A percentile compares a stretch with the other conserved stretches of the same genome.
phyloP scores from a whole-genome alignment of 2,797 vertebrate species.

The Schizopygopsis malacanthus region DNA sequence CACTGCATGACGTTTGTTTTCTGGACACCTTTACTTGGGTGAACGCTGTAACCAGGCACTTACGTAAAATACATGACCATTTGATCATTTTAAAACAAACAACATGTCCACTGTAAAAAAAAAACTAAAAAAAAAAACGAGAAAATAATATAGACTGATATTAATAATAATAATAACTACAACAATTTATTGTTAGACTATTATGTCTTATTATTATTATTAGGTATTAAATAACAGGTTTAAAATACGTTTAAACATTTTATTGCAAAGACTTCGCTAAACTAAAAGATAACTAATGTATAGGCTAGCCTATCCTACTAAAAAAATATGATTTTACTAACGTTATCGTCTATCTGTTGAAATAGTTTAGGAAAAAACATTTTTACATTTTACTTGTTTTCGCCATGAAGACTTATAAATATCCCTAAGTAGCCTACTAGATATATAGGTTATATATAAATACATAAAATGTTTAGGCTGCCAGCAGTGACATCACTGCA shows the following conservation, averaged over 20 bases:
- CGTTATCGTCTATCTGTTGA: too few species aligned
- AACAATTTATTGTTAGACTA: background rate
- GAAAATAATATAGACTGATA: background rate
- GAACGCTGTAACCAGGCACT: slow-evolving; percentile 88
- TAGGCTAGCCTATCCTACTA: background rate
- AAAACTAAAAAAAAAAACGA: background rate
- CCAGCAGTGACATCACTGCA: background rate
- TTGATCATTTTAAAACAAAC: slow-evolving; percentile 36
- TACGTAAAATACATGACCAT: slow-evolving; percentile 84
- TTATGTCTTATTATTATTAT: background rate
- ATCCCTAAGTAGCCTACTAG: background rate
- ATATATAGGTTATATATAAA: background rate
- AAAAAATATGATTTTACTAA: background rate
- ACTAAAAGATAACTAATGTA: background rate
- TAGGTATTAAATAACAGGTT: too few species aligned
- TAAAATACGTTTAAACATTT: background rate
- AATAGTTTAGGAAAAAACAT: background rate
- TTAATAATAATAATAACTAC: too few species aligned
- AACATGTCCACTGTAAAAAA: background rate
- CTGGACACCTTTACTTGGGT: slow-evolving; percentile 36
- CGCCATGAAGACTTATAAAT: background rate
- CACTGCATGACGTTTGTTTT: slow-evolving; percentile 81
- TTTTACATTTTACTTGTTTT: background rate
- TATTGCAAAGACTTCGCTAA: background rate
- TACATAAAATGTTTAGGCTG: background rate